These are phyloP conservation scores for Zaprionus vittiger DNA, from an alignment of 1,140 invertebrate species.

Conservation along the genomic window DNA sequence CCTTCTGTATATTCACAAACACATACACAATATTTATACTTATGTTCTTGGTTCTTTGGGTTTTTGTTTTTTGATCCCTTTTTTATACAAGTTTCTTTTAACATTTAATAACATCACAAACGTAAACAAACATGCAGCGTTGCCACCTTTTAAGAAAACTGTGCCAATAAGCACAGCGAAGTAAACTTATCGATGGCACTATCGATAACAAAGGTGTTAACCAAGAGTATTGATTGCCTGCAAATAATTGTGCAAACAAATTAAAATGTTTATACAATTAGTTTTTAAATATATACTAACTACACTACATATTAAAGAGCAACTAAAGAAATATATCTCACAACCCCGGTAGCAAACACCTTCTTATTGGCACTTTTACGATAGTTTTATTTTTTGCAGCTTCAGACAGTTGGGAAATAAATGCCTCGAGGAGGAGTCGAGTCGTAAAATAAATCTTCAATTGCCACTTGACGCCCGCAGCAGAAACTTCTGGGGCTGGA, in stretches of 20 bases:
- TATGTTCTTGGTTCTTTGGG: background rate
- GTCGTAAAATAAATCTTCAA: constrained; percentile 56
- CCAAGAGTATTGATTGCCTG: background rate
- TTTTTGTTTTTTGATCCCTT: background rate
- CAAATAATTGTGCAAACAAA: background rate
- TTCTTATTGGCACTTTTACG: constrained; percentile 3
- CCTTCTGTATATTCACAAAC: background rate
- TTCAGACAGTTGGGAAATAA: constrained; percentile 35
- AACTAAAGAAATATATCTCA: background rate
- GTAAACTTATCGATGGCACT: background rate
- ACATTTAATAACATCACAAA: background rate
- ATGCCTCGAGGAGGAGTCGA: constrained; percentile 45
- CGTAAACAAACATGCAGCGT: background rate
- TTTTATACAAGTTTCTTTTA: background rate
- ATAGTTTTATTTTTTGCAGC: constrained; percentile 1
- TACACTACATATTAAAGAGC: background rate
- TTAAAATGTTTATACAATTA: too few relatives aligned
- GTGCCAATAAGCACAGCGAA: background rate
- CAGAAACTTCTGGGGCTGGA: background rate
- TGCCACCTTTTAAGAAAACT: background rate
- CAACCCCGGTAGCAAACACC: background rate
- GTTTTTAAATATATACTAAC: background rate
- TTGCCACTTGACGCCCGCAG: constrained; percentile 50
- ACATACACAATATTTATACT: background rate
- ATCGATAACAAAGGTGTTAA: background rate